Evolutionary conservation across 2,888 invertebrate genomes (phyloP).

Genomic region (Tenthredo amoena): DNA sequence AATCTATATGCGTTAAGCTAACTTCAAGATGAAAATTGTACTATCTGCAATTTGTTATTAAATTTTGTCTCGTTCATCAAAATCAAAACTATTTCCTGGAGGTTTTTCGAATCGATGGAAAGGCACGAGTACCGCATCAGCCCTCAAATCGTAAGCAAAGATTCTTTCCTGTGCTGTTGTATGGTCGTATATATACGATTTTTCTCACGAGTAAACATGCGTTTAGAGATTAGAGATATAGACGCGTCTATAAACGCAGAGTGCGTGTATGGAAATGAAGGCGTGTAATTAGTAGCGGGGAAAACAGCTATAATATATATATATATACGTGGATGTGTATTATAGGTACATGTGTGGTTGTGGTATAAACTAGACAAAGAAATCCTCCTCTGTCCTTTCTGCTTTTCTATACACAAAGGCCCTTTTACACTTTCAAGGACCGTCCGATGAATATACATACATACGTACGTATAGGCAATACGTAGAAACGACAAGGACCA

Average conservation of each 20-base stretch:
- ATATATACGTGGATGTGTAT: neutral
- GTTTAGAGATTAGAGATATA: neutral
- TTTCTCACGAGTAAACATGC: neutral
- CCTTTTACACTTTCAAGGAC: conserved; percentile 48
- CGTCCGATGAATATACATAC: neutral
- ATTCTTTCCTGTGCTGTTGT: neutral
- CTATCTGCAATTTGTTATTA: too few species aligned
- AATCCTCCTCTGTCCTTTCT: conserved; percentile 35
- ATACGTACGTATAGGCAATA: neutral
- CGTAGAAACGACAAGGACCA: conserved; percentile 34
- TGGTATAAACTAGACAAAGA: conserved; percentile 41
- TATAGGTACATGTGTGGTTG: neutral
- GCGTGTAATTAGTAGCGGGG: conserved; percentile 7
- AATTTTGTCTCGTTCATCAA: too few species aligned
- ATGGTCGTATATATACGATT: neutral
- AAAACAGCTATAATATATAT: neutral
- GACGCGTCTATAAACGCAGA: neutral
- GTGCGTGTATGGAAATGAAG: neutral
- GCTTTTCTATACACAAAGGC: conserved; percentile 43
- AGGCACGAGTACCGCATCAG: too few species aligned
- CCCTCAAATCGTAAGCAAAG: neutral
- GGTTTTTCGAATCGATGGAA: too few species aligned
- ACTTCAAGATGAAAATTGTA: neutral
- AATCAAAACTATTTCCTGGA: too few species aligned
- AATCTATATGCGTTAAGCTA: neutral